Evolutionary conservation across 1,140 invertebrate genomes (phyloP), one percentile per base, ranked within the genome.

Genomic region (Bathynomus jamesi): DNA sequence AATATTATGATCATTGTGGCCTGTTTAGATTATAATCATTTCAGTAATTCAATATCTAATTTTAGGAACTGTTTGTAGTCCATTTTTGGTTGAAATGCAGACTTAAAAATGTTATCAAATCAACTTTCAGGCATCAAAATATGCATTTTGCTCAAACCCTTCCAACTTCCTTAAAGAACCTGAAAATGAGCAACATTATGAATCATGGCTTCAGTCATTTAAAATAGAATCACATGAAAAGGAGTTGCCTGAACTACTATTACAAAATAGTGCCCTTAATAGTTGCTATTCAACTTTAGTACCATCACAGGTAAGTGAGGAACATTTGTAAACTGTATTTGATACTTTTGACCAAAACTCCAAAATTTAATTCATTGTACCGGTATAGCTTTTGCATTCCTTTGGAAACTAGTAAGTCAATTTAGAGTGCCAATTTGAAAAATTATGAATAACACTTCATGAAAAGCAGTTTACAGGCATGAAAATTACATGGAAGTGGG

Each of bases 211-310:
- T 40, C 70, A 78, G 66, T 79, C 73, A 10, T 84, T 85, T 80
- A 80, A 84, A 74, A 65, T 84, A 21, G 82, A 82, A 30, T 71
- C 76, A 13, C 76, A 80, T 62, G 83, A 84, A 78, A 79, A 81
- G 61, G 82, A 84, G 69, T 81, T 85, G 30, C 81, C 83, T 28
- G 81, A 83, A 67, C 75, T 85, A 7, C 78, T 85, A 28, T 81
- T 83, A n/a, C 79, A 78, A 5, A 81, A 81, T 71, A 79, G 80
- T 17, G 80, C 83, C 78, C 81, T 85, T 30, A 78, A 81, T 68
- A 79, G 80, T 27, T 76, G 83, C 17, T 85, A 85, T 76, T 81
- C 82, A 32, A 80, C 82, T 74, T 75, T 85, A 76, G 84, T 85
- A 70, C 76, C 76, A 25, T 46, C 71, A 11, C 65, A 75, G 67